Percentiles rank a stretch among this genome's conserved stretches.
Evolutionary conservation across 2,888 invertebrate species (phyloP).

Genomic region (Abscondita cerata): DNA sequence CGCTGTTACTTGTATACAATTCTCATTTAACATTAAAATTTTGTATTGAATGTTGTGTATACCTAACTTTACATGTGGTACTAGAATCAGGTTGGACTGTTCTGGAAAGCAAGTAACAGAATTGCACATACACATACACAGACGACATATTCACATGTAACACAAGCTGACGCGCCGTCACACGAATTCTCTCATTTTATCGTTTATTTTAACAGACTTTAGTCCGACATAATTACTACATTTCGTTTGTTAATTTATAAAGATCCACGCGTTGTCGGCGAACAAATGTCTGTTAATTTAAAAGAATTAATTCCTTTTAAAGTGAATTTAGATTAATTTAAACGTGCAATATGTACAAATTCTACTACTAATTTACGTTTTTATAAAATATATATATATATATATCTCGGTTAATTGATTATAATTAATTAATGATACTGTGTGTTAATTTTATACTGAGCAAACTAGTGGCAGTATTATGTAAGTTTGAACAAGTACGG

Average conservation of each 20-base stretch:
- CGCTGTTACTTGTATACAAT: slow-evolving; percentile 35
- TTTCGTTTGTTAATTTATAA: not conserved
- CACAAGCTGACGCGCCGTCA: not conserved
- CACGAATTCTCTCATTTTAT: slow-evolving; percentile 6
- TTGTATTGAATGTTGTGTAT: slow-evolving; percentile 37
- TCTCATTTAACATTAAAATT: slow-evolving; percentile 31
- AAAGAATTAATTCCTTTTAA: slow-evolving; percentile 49
- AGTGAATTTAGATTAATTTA: slow-evolving; percentile 54
- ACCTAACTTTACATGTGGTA: slow-evolving; percentile 28
- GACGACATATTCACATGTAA: not conserved
- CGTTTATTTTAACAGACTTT: slow-evolving; percentile 23
- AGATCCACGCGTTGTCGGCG: slow-evolving; percentile 15
- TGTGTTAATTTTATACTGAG: slow-evolving; percentile 58
- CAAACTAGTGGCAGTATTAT: slow-evolving; percentile 60
- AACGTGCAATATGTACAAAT: slow-evolving; percentile 80
- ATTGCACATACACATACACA: slow-evolving; percentile 19
- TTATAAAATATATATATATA: slow-evolving; percentile 40
- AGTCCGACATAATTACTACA: slow-evolving; percentile 4
- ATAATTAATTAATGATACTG: slow-evolving; percentile 53
- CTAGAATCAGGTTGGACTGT: slow-evolving; percentile 23
- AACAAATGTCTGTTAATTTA: slow-evolving; percentile 41
- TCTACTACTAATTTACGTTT: slow-evolving; percentile 61
- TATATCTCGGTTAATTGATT: slow-evolving; percentile 52
- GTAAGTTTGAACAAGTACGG: slow-evolving; percentile 34
- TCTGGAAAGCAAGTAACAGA: slow-evolving; percentile 24